These are phyloP conservation scores for Zaprionus lineosus DNA, from an alignment of 2,888 invertebrate species.

Conservation along the genomic window DNA sequence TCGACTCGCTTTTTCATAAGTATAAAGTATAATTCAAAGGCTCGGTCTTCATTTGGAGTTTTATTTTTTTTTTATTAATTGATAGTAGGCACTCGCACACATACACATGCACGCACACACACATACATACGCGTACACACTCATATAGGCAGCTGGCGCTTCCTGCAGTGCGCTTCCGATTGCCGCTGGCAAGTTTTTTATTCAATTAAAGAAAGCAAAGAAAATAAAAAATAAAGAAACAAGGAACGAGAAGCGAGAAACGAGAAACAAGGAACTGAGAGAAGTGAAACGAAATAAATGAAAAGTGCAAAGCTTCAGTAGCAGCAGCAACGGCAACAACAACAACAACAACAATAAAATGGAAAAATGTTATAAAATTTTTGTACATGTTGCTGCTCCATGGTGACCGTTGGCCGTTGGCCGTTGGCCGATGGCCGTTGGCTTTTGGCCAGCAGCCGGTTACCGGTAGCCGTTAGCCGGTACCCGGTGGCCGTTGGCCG, in stretches of 20 bases:
- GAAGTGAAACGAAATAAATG: constrained; percentile 27
- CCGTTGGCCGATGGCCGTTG: no score
- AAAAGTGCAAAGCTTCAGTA: constrained; percentile 33
- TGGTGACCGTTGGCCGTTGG: constrained; percentile 18
- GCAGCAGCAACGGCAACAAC: constrained; percentile 20
- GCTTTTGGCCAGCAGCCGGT: no score
- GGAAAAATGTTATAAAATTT: constrained; percentile 71
- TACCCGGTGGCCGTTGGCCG: no score
- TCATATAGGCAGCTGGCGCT: constrained; percentile 64
- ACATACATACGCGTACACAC: constrained; percentile 20
- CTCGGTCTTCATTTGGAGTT: no score
- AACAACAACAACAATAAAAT: constrained; percentile 50
- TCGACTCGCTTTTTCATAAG: no score
- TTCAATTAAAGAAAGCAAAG: constrained; percentile 67
- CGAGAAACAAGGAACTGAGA: constrained; percentile 21
- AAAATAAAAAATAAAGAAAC: constrained; percentile 12
- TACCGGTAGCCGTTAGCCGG: no score
- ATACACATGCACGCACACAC: constrained; percentile 23
- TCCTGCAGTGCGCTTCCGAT: constrained; percentile 74
- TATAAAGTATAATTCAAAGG: no score
- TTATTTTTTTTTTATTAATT: no score
- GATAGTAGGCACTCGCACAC: constrained; percentile 25
- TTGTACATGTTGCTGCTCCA: constrained; percentile 58
- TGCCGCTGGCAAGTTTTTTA: constrained; percentile 73
- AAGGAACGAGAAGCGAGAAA: constrained; percentile 16